Evolutionary conservation across 1,140 invertebrate genomes (phyloP).

Genomic region (Drosophila ironensis): DNA sequence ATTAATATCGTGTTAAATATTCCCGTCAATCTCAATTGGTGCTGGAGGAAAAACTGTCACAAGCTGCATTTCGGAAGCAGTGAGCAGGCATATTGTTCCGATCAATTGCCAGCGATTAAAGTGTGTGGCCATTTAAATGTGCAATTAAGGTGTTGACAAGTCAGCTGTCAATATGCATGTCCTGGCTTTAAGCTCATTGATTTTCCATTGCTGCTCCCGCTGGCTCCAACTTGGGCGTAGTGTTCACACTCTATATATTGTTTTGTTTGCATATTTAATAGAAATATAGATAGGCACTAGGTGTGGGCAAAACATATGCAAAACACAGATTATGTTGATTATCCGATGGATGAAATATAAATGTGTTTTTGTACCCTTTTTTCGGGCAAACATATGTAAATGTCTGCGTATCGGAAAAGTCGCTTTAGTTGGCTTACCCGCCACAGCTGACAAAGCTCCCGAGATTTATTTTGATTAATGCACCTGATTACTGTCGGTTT

Average conservation of each 20-base stretch:
- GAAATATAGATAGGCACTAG: too few relatives aligned
- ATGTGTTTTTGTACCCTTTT: background rate
- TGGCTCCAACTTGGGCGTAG: too few relatives aligned
- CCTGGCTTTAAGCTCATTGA: background rate
- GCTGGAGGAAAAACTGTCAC: background rate
- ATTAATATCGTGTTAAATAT: conserved; percentile 35
- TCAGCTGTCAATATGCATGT: background rate
- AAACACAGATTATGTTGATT: background rate
- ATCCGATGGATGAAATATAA: too few relatives aligned
- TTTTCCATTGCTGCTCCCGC: too few relatives aligned
- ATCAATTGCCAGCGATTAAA: background rate
- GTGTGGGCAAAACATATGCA: background rate
- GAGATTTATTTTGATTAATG: conserved; percentile 55
- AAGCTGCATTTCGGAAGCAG: background rate
- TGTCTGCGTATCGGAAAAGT: background rate
- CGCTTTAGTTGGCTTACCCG: conserved; percentile 2
- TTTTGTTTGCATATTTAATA: too few relatives aligned
- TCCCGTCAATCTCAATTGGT: conserved; percentile 29
- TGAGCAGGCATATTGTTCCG: background rate
- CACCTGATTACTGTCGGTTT: conserved; percentile 70
- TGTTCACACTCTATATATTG: too few relatives aligned
- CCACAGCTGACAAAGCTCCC: conserved; percentile 39
- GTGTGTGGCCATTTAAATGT: background rate
- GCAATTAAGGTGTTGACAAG: background rate
- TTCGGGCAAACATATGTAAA: conserved; percentile 9